These are phyloP conservation scores for Solen grandis DNA, from an alignment of 1,140 invertebrate genomes.

Conservation along the genomic window DNA sequence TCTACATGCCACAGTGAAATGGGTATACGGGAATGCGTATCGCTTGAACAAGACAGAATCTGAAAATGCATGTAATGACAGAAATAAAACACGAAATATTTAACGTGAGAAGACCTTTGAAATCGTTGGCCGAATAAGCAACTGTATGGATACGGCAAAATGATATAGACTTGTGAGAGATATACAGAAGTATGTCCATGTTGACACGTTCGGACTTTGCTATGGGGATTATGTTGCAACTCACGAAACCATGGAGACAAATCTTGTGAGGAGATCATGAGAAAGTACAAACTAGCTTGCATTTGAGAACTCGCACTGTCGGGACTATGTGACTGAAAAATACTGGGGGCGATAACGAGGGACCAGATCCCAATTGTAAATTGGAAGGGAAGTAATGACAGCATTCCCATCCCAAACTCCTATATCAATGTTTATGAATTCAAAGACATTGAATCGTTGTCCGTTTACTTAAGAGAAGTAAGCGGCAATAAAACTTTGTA, in stretches of 20 bases:
- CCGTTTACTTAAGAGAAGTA: slow-evolving; percentile 87
- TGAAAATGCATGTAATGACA: not conserved
- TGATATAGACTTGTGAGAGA: slow-evolving; percentile 83
- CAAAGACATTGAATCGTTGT: no score
- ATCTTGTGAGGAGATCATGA: slow-evolving; percentile 60
- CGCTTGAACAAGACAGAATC: slow-evolving; percentile 40
- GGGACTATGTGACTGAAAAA: no score
- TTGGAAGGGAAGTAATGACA: slow-evolving; percentile 69
- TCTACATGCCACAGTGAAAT: slow-evolving; percentile 65
- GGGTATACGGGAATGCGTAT: slow-evolving; percentile 56
- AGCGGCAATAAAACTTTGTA: slow-evolving; percentile 72
- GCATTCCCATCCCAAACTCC: slow-evolving; percentile 82
- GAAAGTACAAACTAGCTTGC: slow-evolving; percentile 90
- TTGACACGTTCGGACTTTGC: slow-evolving; percentile 86
- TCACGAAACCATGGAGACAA: slow-evolving; percentile 55
- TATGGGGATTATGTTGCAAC: slow-evolving; percentile 63
- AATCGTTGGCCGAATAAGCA: slow-evolving; percentile 85
- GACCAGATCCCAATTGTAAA: slow-evolving; percentile 72
- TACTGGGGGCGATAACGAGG: slow-evolving; percentile 72
- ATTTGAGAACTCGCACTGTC: no score
- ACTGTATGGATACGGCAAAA: slow-evolving; percentile 83
- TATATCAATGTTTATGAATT: no score
- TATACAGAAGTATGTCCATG: slow-evolving; percentile 82
- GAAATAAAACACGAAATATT: slow-evolving; percentile 10
- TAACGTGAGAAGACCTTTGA: slow-evolving; percentile 54